Evolutionary conservation across 2,797 vertebrate genomes (phyloP), one percentile per base, ranked within the genome.

Genomic region (Phoeniculus purpureus): DNA sequence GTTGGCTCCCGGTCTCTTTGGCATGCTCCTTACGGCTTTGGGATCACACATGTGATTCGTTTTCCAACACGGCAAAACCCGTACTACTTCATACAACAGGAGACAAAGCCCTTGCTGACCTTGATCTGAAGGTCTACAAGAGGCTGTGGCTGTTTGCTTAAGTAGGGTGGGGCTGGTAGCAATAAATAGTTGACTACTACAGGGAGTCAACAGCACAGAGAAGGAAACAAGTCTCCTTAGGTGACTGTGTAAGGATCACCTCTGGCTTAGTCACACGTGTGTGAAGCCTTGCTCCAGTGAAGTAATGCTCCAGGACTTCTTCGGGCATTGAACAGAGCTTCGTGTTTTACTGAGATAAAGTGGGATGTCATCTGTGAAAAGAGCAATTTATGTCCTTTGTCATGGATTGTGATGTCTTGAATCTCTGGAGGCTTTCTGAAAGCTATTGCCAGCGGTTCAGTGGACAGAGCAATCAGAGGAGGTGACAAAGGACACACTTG

Each of bases 401-500:
- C 93, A 86, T 90, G 86, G 91, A 94, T 89, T 96, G 91, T 82
- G 92, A 93, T 59, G 88, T 86, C 76, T 76, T 0, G 6, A 92
- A 89, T 96, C 94, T 95, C 96, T 85, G 76, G 93, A 93, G 94
- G 85, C 76, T 81, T 90, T 92, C 93, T 94, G 88, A 90, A 85
- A 93, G 93, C 94, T 94, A 87, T 79, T 94, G 95, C 95, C 87
- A 92, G 66, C 18, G 60, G 86, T 94, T 96, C 92, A 94, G 86
- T 67, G 93, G 94, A 89, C 93, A 93, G 90, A 96, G 86, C 93
- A 95, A 96, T 96, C 95, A 94, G 86, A 94, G 87, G 84, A 94
- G 94, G 95, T 94, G 96, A 95, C 95, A 96, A 94, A 96, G 92
- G 96, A 96, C 96, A 93, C 87, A 93, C 89, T 95, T 85, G 92